Evolutionary conservation across 35 echinoderm and acorn worm species (phyloP), one percentile per base, ranked within the genome.

Genomic region (Heliocidaris erythrogramma): DNA sequence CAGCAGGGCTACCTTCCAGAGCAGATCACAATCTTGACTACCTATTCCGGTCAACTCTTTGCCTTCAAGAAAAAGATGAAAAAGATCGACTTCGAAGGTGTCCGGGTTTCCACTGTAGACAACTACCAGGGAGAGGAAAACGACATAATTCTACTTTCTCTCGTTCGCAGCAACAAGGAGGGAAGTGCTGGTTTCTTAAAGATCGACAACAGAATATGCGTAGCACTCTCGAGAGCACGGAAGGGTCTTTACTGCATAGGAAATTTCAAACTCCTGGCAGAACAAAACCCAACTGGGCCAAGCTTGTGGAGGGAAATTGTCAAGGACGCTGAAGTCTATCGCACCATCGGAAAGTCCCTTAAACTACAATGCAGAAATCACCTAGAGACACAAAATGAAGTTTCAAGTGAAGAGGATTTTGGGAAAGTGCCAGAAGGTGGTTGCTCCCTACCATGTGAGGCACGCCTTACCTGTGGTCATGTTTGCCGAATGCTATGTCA

Each of bases 61-160:
- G 85, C 93, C 48, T 97, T 97, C 61, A 97, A 95, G 49, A 60
- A 60, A 5, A 21, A 88, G 30, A 97, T 97, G 96, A 91, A 96
- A 85, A 94, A 86, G 5, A 88, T 27, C 3, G 91, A 95, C 13
- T 99, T 99, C 35, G 88, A 94, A 31, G 96, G 93, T 52, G 95
- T 97, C 27, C 49, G 96, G 7, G 98, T 97, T 30, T 85, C 95
- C 85, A 94, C 95, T 1, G 96, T 99, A 69, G 98, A 97, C 49
- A 96, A 97, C 49, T 99, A 85, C 69, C 97, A 97, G 95, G 98
- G 98, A 53, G 98, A 99, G 59, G 98, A 99, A 91, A 99, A 99
- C 94, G 98, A 99, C 85, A 99, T 99, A 21, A 99, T 99, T 49
- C 95, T 99, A 10, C 85, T 99, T 2, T 99, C 98, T 48, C 89